A percentile compares a stretch with the other conserved stretches of the same genome.
Conservation (phyloP, 1,140 invertebrate species). For the Calosoma granatense region DNA sequence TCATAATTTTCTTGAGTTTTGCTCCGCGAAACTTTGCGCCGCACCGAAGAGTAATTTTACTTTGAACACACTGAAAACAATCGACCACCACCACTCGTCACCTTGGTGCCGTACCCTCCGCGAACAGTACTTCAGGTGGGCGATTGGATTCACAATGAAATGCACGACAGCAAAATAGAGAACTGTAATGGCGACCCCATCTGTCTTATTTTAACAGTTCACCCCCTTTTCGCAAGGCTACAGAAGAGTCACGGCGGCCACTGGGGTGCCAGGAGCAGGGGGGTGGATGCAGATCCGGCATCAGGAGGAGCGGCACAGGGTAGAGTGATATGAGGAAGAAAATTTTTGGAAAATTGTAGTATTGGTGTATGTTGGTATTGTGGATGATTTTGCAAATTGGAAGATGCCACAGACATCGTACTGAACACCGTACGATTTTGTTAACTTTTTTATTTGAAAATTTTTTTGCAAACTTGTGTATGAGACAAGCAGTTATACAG, state of each 20-base stretch:
- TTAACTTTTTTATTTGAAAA: too few relatives aligned
- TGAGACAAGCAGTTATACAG: neutral
- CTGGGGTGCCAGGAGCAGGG: neutral
- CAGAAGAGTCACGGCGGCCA: neutral
- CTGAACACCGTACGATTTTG: too few relatives aligned
- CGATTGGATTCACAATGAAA: constrained; percentile 27
- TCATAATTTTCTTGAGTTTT: constrained; percentile 30
- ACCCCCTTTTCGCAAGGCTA: constrained; percentile 22
- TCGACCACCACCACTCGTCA: constrained; percentile 15
- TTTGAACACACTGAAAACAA: constrained; percentile 25
- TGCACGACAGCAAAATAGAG: constrained; percentile 28
- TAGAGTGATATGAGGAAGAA: neutral
- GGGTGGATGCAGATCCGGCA: neutral
- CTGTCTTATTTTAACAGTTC: constrained; percentile 32
- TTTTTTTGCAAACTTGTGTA: neutral
- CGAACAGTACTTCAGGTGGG: constrained; percentile 16
- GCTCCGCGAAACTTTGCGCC: constrained; percentile 20
- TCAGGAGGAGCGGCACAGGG: neutral
- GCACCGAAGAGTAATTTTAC: constrained; percentile 29
- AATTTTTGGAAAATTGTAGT: too few relatives aligned
- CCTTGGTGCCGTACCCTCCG: constrained; percentile 2
- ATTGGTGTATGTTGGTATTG: too few relatives aligned
- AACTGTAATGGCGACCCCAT: constrained; percentile 30
- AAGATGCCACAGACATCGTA: too few relatives aligned
- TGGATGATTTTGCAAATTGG: too few relatives aligned